Evolutionary conservation across 2,797 vertebrate genomes (phyloP).

Genomic region (Craterocephalus amniculus): DNA sequence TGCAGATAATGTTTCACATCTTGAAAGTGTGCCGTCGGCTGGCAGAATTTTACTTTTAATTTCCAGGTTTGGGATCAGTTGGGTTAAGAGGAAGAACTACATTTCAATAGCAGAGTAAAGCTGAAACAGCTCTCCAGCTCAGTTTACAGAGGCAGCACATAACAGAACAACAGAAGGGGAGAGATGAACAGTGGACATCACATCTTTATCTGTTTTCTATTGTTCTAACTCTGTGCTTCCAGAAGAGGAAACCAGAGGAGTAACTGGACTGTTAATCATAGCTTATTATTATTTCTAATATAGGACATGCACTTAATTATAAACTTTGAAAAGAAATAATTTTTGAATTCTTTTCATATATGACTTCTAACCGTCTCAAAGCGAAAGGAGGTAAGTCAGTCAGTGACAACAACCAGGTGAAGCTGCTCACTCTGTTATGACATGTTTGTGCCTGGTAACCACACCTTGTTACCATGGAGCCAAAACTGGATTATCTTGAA

Average conservation of each 20-base stretch:
- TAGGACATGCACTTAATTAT: background rate
- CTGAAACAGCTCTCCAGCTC: conserved; percentile 52
- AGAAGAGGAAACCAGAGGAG: background rate
- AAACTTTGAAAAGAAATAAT: background rate
- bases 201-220: background rate
- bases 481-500: conserved; percentile 67
- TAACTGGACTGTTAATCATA: background rate
- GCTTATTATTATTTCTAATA: background rate
- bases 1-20: conserved; percentile 51
- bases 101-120: conserved; percentile 42
- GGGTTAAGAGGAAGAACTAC: conserved; percentile 26
- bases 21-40: conserved; percentile 26
- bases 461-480: conserved; percentile 61
- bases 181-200: background rate
- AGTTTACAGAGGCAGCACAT: conserved; percentile 52
- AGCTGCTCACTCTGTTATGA: conserved; percentile 10
- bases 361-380: conserved; percentile 15
- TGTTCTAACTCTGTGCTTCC: background rate
- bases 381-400: conserved; percentile 20
- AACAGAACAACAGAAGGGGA: conserved; percentile 31
- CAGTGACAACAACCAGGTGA: conserved; percentile 29
- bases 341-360: background rate
- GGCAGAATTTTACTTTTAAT: conserved; percentile 34
- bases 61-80: conserved; percentile 51
- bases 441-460: conserved; percentile 26